A percentile compares a stretch with the other conserved stretches of the same genome.
These are phyloP conservation scores for Acrobasis repandana DNA, from an alignment of 2,888 invertebrate species.

Conservation along the genomic window DNA sequence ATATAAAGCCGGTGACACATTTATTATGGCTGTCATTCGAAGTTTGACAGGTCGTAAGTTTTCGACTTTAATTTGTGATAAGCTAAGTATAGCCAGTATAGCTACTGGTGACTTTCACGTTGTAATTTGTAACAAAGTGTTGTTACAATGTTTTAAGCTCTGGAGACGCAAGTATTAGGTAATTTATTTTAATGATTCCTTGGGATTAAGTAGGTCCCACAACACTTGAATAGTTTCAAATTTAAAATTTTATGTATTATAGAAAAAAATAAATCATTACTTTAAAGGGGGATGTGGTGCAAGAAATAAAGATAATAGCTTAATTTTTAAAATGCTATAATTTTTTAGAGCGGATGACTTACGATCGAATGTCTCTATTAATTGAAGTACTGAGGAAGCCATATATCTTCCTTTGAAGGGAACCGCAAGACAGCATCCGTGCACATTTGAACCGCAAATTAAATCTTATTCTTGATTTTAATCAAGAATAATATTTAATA, in stretches of 20 bases:
- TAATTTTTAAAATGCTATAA: too few relatives aligned
- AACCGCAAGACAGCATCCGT: background rate
- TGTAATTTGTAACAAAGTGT: constrained; percentile 33
- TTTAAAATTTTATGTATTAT: too few relatives aligned
- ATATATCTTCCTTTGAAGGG: too few relatives aligned
- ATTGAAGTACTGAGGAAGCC: too few relatives aligned
- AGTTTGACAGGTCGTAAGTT: constrained; percentile 74
- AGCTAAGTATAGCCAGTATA: constrained; percentile 74
- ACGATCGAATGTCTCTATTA: too few relatives aligned
- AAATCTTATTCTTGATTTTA: background rate
- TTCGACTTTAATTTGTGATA: constrained; percentile 77
- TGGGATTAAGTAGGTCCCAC: background rate
- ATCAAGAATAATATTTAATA: too few relatives aligned
- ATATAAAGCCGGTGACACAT: constrained; percentile 73
- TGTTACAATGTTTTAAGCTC: constrained; percentile 16
- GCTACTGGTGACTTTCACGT: constrained; percentile 75
- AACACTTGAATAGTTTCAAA: too few relatives aligned
- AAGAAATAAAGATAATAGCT: too few relatives aligned
- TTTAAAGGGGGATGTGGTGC: too few relatives aligned
- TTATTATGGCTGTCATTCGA: constrained; percentile 74
- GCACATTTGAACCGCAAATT: background rate
- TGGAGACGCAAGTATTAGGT: constrained; percentile 3
- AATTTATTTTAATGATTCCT: constrained; percentile 4
- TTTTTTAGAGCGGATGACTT: too few relatives aligned
- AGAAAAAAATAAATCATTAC: too few relatives aligned